Percentiles rank a stretch among this genome's conserved stretches.
Conservation (phyloP, 2,888 invertebrate species). For the Cheilosia grossa region DNA sequence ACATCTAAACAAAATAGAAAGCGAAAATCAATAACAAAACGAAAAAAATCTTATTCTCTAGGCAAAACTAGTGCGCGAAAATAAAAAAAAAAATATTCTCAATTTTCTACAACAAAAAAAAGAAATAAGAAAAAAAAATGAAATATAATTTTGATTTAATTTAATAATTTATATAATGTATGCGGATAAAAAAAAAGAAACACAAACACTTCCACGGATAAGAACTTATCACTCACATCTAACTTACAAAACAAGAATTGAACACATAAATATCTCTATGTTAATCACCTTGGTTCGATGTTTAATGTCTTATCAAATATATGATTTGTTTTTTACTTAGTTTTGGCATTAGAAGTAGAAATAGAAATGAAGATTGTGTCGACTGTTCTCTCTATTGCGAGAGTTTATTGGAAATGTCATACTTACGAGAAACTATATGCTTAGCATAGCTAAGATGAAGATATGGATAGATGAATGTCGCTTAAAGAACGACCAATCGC, state of each 20-base stretch:
- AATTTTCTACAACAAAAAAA: conserved; percentile 72
- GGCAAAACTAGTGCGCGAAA: conserved; percentile 68
- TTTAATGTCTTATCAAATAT: conserved; percentile 27
- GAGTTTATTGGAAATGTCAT: conserved; percentile 13
- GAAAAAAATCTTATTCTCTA: conserved; percentile 61
- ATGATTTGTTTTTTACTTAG: conserved; percentile 28
- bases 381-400: conserved; percentile 5
- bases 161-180: conserved; percentile 50
- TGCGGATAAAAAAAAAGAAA: conserved; percentile 40
- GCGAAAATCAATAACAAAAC: conserved; percentile 52
- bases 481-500: conserved; percentile 18
- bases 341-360: conserved; percentile 49
- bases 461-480: conserved; percentile 6
- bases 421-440: neutral
- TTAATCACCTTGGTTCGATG: conserved; percentile 41
- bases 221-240: conserved; percentile 40
- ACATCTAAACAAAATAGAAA: conserved; percentile 41
- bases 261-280: conserved; percentile 49
- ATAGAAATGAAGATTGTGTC: conserved; percentile 14
- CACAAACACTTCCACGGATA: conserved; percentile 67
- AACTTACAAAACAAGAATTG: conserved; percentile 34
- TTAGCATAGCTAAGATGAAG: neutral
- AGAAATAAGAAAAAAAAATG: conserved; percentile 40
- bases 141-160: conserved; percentile 58
- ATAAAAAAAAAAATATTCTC: conserved; percentile 69